Evolutionary conservation across 30 jellyfish, hydroid and myxozoan species (phyloP).

Genomic region (Aurelia aurita complex sp. Pacific): DNA sequence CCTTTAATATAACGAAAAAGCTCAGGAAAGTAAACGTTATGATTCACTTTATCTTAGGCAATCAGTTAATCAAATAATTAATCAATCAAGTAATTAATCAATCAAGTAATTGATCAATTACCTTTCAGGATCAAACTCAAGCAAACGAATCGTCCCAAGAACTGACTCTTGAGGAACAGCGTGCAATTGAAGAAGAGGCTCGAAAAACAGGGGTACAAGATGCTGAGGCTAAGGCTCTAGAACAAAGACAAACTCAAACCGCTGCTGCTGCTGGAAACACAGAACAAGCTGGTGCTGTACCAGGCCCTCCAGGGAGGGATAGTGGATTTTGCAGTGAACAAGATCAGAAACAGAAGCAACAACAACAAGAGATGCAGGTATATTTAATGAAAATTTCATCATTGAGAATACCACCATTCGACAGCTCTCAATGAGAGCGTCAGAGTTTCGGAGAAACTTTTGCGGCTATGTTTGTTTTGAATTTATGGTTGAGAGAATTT

Average conservation of each 20-base stretch:
- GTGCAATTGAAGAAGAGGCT: constrained; percentile 75
- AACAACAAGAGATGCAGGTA: constrained; percentile 52
- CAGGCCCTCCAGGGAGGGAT: constrained; percentile 80
- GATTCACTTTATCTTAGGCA: too few species aligned
- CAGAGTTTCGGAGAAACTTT: too few species aligned
- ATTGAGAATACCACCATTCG: too few species aligned
- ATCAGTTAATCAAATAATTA: too few species aligned
- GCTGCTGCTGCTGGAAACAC: constrained; percentile 33
- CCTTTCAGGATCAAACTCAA: constrained; percentile 15
- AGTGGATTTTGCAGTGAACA: constrained; percentile 88
- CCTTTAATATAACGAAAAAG: too few species aligned
- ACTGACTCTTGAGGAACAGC: constrained; percentile 82
- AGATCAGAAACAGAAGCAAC: constrained; percentile 75
- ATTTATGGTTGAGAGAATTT: too few species aligned
- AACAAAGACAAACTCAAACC: constrained; percentile 32
- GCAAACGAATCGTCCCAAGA: constrained; percentile 52
- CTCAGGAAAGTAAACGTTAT: too few species aligned
- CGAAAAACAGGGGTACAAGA: constrained; percentile 65
- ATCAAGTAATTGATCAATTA: too few species aligned
- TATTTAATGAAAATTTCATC: background rate
- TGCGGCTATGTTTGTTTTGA: too few species aligned
- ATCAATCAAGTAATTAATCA: too few species aligned
- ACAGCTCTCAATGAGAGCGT: too few species aligned
- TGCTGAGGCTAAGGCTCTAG: constrained; percentile 69
- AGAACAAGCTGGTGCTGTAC: constrained; percentile 39